Conservation (phyloP, 1,140 invertebrate species). For the Bathynomus jamesi region DNA sequence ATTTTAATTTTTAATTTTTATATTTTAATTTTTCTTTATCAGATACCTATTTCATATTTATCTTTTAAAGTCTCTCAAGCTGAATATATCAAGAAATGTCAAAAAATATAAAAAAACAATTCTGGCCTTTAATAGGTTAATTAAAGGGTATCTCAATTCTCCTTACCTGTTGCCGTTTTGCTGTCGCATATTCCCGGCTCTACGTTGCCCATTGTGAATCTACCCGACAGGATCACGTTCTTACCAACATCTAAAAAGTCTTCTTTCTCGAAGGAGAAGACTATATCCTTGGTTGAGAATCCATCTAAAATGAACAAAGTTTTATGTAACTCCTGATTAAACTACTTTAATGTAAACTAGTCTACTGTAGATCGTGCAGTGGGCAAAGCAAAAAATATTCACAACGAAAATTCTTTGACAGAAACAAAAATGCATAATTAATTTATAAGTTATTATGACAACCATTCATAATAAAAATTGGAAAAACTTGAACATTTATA, state of each 20-base stretch:
- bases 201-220: constrained; percentile 5
- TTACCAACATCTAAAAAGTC: neutral
- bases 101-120: neutral
- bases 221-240: neutral
- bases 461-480: no score
- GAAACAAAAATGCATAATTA: no score
- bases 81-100: neutral
- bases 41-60: neutral
- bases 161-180: constrained; percentile 15
- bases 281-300: constrained; percentile 11
- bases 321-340: neutral
- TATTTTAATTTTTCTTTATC: neutral
- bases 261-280: constrained; percentile 3
- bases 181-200: constrained; percentile 11
- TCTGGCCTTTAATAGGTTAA: neutral
- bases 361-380: no score
- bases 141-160: neutral
- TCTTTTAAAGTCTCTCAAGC: neutral
- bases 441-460: no score
- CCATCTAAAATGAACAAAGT: constrained; percentile 8
- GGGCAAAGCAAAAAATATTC: no score
- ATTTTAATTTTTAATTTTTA: neutral
- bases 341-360: no score
- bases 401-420: no score
- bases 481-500: no score